Conservation (phyloP, 2,113 vertebrate genomes). For the Excalfactoria chinensis region DNA sequence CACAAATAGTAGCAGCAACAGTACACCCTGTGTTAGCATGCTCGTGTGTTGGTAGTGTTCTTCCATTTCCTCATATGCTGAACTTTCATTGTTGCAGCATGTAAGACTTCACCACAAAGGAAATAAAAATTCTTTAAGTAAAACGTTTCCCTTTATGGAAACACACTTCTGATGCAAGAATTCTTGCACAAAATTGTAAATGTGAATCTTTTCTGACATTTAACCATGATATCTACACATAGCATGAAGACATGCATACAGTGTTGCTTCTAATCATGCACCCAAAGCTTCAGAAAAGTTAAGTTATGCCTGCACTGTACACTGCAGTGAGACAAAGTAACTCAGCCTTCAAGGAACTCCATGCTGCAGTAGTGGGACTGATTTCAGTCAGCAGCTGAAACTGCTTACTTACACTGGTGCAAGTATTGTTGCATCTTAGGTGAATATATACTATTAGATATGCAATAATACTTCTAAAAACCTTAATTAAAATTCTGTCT, state of each 20-base stretch:
- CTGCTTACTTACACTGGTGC: background rate
- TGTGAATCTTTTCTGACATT: background rate
- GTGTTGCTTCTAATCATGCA: background rate
- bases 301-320: background rate
- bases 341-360: background rate
- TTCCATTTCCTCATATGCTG: background rate
- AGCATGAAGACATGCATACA: background rate
- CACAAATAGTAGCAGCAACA: background rate
- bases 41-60: background rate
- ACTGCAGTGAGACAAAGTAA: background rate
- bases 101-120: background rate
- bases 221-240: background rate
- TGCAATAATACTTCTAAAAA: background rate
- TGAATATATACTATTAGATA: background rate
- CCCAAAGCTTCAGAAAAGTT: background rate
- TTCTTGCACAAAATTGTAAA: background rate
- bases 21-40: background rate
- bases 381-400: background rate
- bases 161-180: fast-evolving
- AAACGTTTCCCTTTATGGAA: background rate
- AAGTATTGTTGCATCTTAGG: background rate
- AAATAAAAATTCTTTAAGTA: background rate
- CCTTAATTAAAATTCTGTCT: background rate
- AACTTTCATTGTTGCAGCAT: background rate
- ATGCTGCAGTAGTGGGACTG: fast-evolving